These are phyloP conservation scores for Esox lucius DNA, from an alignment of 2,797 vertebrate species.

Conservation along the genomic window DNA sequence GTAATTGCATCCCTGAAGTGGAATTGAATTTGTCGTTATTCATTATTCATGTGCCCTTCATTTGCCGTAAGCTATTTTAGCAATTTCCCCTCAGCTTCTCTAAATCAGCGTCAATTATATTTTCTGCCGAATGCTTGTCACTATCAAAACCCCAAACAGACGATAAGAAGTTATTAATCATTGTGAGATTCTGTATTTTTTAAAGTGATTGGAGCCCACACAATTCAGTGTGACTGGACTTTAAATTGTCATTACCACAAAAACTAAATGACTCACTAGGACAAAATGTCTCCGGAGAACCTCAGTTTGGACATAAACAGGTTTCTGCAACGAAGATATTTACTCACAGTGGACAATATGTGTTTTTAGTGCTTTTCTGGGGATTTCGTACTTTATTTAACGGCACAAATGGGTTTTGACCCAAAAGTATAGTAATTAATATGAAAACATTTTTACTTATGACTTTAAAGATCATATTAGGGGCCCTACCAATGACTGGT, in stretches of 20 bases:
- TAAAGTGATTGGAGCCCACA: background rate
- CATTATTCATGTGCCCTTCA: constrained; percentile 23
- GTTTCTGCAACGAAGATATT: background rate
- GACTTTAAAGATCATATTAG: constrained; percentile 2
- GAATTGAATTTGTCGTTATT: constrained; percentile 17
- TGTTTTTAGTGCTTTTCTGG: background rate
- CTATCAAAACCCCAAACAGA: background rate
- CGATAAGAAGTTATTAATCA: background rate
- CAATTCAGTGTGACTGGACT: background rate
- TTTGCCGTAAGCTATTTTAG: background rate
- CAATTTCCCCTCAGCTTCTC: constrained; percentile 12
- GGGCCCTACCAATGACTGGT: background rate
- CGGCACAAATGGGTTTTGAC: background rate
- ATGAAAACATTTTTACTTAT: background rate
- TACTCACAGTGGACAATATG: background rate
- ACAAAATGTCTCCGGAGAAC: background rate
- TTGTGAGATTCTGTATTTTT: background rate
- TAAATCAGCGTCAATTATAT: constrained; percentile 6
- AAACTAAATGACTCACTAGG: background rate
- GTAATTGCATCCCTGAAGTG: constrained; percentile 18
- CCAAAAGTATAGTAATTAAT: background rate
- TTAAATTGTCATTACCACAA: background rate
- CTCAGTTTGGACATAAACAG: background rate
- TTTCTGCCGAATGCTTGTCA: background rate
- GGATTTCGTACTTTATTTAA: background rate